Evolutionary conservation across 1,140 invertebrate genomes (phyloP), one percentile per base, ranked within the genome.

Genomic region (Trachelipus rathkii): DNA sequence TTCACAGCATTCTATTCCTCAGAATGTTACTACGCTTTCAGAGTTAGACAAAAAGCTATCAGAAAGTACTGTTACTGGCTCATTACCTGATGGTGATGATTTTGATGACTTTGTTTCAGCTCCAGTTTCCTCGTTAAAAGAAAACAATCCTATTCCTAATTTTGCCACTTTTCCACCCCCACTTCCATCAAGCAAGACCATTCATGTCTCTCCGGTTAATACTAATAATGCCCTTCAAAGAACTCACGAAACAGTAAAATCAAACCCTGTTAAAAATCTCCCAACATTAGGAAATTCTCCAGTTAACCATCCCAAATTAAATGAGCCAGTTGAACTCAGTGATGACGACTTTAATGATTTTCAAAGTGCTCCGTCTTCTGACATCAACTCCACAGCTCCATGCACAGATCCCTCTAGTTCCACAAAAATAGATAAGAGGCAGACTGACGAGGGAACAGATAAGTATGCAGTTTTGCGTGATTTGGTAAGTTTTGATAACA

Each of bases 321-420:
- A 33, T 33, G 33, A 33, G 1, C 50, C 50, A 19, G 19, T 15
- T 13, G 71, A 74, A 50, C n/a, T 68, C 21, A 23, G 46, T 53
- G 76, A 78, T 70, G 77, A 78, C 73, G 77, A 78, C 3, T 78
- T 78, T 73, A 74, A 78, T 76, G 77, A 78, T 15, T 78, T 78
- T 50, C 77, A 78, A 60, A 78, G 77, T 73, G 77, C 77, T 13
- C 68, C 68, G 23, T 19, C 44, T 15, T 24, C 74, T 45, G 15
- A 10, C 8, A 0, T 44, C 13, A 11, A n/a, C 11, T 0, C 33
- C 10, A 44, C 60, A 24, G 13, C 53, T 69, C 15, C 43, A 74
- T 11, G 60, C 21, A 43, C 60, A 9, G 21, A 69, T 43, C 21
- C 24, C 44, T 5, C 71, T 4, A 19, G 21, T 50, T 13, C 71